phyloP scores from a whole-genome alignment of 2,797 vertebrate species.

The Microhierax caerulescens region DNA sequence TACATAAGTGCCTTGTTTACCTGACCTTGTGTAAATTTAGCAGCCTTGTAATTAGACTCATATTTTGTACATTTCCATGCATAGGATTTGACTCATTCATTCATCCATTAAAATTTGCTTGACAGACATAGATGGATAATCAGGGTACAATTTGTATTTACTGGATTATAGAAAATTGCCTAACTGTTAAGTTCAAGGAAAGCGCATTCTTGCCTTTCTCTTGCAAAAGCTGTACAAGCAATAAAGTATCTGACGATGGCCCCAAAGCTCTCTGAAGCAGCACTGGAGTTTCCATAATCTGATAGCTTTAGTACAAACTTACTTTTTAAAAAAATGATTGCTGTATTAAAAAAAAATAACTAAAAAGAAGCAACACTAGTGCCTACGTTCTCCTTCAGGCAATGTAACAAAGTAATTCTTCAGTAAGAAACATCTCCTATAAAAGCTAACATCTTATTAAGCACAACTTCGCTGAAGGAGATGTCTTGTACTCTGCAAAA shows the following conservation, averaged over 20 bases:
- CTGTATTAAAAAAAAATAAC: conserved; percentile 29
- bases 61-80: conserved; percentile 81
- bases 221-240: conserved; percentile 74
- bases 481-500: neutral
- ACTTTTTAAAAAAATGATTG: conserved; percentile 1
- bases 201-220: conserved; percentile 74
- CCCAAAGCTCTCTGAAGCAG: conserved; percentile 67
- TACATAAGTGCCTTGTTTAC: conserved; percentile 84
- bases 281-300: conserved; percentile 55
- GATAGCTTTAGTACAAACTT: conserved; percentile 45
- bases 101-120: conserved; percentile 85
- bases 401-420: neutral
- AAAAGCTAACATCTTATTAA: neutral
- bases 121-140: conserved; percentile 83
- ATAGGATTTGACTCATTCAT: conserved; percentile 81
- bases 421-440: neutral
- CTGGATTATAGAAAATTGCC: conserved; percentile 83
- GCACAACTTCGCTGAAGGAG: neutral
- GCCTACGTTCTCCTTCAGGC: neutral
- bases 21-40: conserved; percentile 84
- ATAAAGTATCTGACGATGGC: conserved; percentile 69
- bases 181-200: conserved; percentile 80
- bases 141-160: conserved; percentile 84
- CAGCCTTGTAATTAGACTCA: conserved; percentile 84
- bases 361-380: neutral